These are phyloP conservation scores for Rousettus madagascariensis DNA, from an alignment of 2,797 vertebrate species.

Conservation along the genomic window DNA sequence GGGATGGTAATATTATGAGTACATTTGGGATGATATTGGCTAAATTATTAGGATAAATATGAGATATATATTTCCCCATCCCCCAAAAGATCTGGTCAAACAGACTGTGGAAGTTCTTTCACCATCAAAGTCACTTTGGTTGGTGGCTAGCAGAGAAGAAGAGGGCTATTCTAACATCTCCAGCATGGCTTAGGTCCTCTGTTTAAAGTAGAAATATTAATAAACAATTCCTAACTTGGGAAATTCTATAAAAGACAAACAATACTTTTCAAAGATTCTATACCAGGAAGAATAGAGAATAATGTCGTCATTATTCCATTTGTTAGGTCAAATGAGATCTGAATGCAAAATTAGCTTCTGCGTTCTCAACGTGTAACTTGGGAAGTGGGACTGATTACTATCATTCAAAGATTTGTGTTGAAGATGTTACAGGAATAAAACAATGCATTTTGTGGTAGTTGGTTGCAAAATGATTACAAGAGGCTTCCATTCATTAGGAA, in stretches of 20 bases:
- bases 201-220: conserved; percentile 6
- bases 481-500: not conserved
- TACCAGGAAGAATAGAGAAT: not conserved
- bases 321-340: not conserved
- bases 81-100: not conserved
- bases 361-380: not conserved
- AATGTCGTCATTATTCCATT: not conserved
- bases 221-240: not conserved
- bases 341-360: not conserved
- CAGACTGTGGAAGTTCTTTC: not conserved
- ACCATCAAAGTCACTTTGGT: not conserved
- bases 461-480: conserved; percentile 53
- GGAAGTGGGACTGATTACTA: not conserved
- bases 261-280: not conserved
- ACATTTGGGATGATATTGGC: not conserved
- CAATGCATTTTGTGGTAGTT: not conserved
- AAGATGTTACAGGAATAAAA: not conserved
- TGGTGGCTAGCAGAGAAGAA: not conserved
- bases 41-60: not conserved
- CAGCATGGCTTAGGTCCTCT: not conserved
- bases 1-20: not conserved
- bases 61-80: not conserved
- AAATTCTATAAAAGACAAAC: not conserved
- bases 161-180: not conserved
- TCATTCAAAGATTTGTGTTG: not conserved